Conservation (phyloP, 2,797 vertebrate species). For the Spinibarbus caldwelli region DNA sequence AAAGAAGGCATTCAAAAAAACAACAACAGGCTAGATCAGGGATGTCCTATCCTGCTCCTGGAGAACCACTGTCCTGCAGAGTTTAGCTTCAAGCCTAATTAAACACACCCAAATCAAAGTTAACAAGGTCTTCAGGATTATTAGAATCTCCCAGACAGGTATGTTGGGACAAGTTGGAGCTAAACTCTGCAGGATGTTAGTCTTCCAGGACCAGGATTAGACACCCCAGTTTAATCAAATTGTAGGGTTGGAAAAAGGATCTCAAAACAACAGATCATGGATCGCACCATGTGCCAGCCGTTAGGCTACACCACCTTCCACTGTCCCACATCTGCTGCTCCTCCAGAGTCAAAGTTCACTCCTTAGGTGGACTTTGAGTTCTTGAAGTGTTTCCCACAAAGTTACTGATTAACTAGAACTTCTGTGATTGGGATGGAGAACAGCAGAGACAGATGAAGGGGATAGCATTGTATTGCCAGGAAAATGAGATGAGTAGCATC, state of each 20-base stretch:
- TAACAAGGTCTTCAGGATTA: neutral
- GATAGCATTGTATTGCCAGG: neutral
- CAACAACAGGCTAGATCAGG: neutral
- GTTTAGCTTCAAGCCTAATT: neutral
- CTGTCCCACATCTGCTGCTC: neutral
- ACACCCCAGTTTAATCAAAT: neutral
- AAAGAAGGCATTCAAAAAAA: neutral
- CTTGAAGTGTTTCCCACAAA: neutral
- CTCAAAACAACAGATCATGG: neutral
- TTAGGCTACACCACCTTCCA: neutral
- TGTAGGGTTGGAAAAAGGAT: too few species aligned
- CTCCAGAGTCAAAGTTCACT: constrained; percentile 6
- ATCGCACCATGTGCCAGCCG: neutral
- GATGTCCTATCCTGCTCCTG: neutral
- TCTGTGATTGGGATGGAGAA: neutral
- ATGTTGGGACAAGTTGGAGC: neutral
- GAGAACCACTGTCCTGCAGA: neutral
- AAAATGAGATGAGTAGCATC: neutral
- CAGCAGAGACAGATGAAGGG: neutral
- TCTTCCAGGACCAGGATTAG: too few species aligned
- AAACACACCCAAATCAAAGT: neutral
- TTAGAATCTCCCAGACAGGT: neutral
- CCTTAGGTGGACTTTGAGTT: neutral
- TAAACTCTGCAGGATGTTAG: neutral
- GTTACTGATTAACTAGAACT: constrained; percentile 16